Conservation (phyloP, 64 coral and sea anemone genomes). For the Montipora foliosa region DNA sequence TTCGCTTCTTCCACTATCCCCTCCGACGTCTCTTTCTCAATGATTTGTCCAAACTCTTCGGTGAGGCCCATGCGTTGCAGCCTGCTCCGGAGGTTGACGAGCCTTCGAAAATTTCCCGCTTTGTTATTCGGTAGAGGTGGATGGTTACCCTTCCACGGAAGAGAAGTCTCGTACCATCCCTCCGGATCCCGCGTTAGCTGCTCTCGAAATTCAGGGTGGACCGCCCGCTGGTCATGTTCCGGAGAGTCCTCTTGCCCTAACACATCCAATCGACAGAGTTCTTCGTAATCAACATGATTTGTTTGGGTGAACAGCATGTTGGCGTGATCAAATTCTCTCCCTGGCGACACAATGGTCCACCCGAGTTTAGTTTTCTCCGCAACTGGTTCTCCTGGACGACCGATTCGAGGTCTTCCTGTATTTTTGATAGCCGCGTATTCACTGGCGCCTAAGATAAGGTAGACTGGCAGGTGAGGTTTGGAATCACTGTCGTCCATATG, state of each 20-base stretch:
- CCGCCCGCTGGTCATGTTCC: not conserved
- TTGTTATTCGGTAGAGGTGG: conserved; percentile 14
- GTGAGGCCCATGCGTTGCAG: not conserved
- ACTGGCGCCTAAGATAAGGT: not conserved
- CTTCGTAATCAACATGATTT: not conserved
- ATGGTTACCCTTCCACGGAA: not conserved
- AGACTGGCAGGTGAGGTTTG: too few relatives aligned
- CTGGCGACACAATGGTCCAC: conserved; percentile 14
- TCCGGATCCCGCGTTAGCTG: not conserved
- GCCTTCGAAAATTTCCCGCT: not conserved
- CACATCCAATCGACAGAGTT: conserved; percentile 12
- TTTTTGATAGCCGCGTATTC: conserved; percentile 11
- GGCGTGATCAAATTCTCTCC: not conserved
- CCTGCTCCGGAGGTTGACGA: not conserved
- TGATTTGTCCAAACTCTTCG: not conserved
- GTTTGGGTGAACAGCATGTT: not conserved
- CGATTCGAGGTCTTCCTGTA: not conserved
- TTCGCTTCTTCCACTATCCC: not conserved
- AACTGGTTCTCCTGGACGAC: conserved; percentile 14
- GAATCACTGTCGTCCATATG: not conserved
- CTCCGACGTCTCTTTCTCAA: not conserved
- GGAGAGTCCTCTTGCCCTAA: not conserved
- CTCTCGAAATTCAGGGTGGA: conserved; percentile 3
- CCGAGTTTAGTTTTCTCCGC: not conserved
- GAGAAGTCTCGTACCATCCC: conserved; percentile 12